phyloP scores from a whole-genome alignment of 2,113 vertebrate genomes.

The Pangasianodon gigas region DNA sequence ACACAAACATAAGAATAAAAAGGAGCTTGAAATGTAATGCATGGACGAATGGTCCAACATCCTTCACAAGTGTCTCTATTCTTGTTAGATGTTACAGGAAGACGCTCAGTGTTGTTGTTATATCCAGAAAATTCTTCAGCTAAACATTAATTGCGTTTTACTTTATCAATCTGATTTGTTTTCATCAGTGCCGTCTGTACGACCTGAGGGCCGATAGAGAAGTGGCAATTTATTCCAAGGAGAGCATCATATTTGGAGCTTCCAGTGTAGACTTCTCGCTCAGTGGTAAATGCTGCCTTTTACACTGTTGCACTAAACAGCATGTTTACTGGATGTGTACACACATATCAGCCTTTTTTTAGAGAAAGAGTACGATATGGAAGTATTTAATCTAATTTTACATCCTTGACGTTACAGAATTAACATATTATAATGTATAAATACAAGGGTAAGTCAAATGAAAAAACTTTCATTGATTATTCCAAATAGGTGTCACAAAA shows the following conservation, averaged over 20 bases:
- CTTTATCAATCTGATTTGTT: slow-evolving; percentile 38
- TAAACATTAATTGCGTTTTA: background rate
- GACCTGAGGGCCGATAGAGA: slow-evolving; percentile 97
- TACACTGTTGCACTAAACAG: background rate
- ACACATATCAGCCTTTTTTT: background rate
- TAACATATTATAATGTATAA: background rate
- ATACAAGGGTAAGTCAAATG: background rate
- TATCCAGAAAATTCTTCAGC: background rate
- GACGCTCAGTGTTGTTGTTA: background rate
- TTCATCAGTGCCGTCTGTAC: slow-evolving; percentile 92
- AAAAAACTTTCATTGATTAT: background rate
- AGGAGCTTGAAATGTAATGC: background rate
- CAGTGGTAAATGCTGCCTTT: slow-evolving; percentile 80
- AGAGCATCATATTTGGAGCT: slow-evolving; percentile 97
- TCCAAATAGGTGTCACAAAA: background rate
- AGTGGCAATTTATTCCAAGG: slow-evolving; percentile 98
- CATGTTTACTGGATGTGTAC: background rate
- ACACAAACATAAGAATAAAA: background rate
- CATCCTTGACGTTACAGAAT: background rate
- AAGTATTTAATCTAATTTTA: background rate
- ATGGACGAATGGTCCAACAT: background rate
- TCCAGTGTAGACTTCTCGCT: slow-evolving; percentile 99
- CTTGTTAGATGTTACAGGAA: background rate
- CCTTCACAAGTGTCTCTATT: background rate
- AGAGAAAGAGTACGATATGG: background rate